phyloP scores from a whole-genome alignment of 2,113 vertebrate genomes.

The Lamprotornis superbus region DNA sequence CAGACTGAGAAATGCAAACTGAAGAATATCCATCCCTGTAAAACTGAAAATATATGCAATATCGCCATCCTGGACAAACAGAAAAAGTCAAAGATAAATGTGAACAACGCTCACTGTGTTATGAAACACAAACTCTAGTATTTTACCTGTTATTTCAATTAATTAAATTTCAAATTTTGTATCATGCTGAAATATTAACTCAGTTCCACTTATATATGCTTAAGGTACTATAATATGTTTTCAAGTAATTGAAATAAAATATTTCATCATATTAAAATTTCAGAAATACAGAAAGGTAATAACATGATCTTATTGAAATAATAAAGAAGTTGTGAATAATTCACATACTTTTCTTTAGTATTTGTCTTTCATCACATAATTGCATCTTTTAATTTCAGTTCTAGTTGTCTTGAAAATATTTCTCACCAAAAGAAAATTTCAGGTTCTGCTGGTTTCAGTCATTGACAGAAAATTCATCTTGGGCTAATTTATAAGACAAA shows the following conservation, averaged over 20 bases:
- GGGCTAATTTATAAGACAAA: not conserved
- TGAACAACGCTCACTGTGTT: not conserved
- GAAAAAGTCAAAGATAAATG: not conserved
- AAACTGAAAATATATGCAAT: not conserved
- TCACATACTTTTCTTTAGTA: not conserved
- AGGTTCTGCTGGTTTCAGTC: not conserved
- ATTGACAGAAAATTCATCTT: not conserved
- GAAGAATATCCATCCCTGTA: not conserved
- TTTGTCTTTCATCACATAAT: not conserved
- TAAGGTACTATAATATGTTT: not conserved
- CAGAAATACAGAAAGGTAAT: not conserved
- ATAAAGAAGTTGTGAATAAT: constrained; percentile 14
- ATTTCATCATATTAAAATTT: not conserved
- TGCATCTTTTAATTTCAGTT: not conserved
- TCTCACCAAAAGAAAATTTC: not conserved
- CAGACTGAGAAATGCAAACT: not conserved
- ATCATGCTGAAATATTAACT: not conserved
- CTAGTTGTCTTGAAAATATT: not conserved
- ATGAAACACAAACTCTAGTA: not conserved
- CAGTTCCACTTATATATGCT: not conserved
- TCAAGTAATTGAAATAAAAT: not conserved
- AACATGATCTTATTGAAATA: not conserved
- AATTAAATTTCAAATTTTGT: not conserved
- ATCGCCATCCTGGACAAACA: not conserved
- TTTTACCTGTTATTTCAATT: not conserved